Evolutionary conservation across 2,113 vertebrate genomes (phyloP), one percentile per base, ranked within the genome.

Genomic region (Puntigrus tetrazona): DNA sequence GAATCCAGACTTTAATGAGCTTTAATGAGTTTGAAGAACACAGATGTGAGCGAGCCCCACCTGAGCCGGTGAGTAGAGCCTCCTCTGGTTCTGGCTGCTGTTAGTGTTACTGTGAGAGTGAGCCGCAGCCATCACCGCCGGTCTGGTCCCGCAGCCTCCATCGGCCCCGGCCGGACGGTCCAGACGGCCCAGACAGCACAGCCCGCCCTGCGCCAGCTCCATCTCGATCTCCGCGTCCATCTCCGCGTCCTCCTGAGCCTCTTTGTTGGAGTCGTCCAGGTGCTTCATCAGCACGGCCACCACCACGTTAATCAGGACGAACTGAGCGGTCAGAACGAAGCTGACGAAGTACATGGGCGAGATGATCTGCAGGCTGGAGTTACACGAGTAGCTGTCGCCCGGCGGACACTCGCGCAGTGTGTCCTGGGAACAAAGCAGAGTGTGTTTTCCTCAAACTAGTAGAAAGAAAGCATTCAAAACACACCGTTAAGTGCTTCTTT

Each of bases 231-330:
- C 98, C 0, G 97, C 97, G 7, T 99, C 98, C 97, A 99, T 96
- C 93, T 99, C 98, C 0, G 97, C 97, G 3, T 99, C 97, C 91
- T 99, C 98, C 92, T 97, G 96, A 0, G 97, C 97, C 89, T 99
- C 98, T 87, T 99, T 99, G 92, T 99, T 99, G 91, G 97, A 99
- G 90, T 99, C 98, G 0, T 99, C 97, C 34, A 99, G 95, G 70
- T 99, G 98, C 88, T 99, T 99, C 98, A 99, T 99, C 75, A 99
- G 95, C 85, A 99, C 98, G 0, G 98, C 98, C 87, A 99, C 98
- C 92, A 99, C 98, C 93, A 99, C 98, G 27, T 99, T 99, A 92
- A 99, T 98, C 90, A 99, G 96, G 27, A 99, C 98, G 16, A 99
- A 99, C 95, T 99, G 98, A 0, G 98, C 98, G 6, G 97, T 99